Percentiles rank a stretch among this genome's conserved stretches.
Evolutionary conservation across 2,797 vertebrate species (phyloP).

Genomic region (Amphiprion clarkii): DNA sequence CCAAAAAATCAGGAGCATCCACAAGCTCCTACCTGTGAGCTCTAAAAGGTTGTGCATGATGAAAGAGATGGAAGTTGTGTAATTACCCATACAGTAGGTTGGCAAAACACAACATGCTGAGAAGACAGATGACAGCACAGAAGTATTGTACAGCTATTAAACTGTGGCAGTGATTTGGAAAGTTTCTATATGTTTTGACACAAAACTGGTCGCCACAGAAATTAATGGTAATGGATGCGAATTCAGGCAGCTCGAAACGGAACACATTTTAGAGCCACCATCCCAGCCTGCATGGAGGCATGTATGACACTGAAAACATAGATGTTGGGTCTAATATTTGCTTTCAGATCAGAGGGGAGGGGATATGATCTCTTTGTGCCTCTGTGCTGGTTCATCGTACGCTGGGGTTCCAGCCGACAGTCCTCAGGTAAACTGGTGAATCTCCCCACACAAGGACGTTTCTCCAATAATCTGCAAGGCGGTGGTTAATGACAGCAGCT

Average conservation of each 20-base stretch:
- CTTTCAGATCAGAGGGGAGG: constrained; percentile 37
- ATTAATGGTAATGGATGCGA: constrained; percentile 21
- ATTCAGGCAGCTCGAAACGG: constrained; percentile 32
- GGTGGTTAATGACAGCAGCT: constrained; percentile 88
- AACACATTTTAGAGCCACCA: constrained; percentile 22
- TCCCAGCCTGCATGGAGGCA: neutral
- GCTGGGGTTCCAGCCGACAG: constrained; percentile 52
- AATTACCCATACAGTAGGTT: neutral
- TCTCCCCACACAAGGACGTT: constrained; percentile 84
- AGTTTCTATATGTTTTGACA: constrained; percentile 6
- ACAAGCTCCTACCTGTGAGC: neutral
- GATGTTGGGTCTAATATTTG: constrained; percentile 18
- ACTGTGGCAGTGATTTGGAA: neutral
- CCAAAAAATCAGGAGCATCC: neutral
- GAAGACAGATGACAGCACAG: neutral
- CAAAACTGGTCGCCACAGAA: constrained; percentile 10
- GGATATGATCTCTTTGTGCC: constrained; percentile 40
- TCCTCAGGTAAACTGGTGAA: constrained; percentile 77
- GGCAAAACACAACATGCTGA: neutral
- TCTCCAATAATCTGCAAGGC: constrained; percentile 87
- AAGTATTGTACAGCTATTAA: neutral
- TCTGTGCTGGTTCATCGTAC: constrained; percentile 39
- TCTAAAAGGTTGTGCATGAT: neutral
- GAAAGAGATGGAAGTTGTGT: constrained; percentile 1
- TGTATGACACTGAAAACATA: constrained; percentile 8